Evolutionary conservation across 2,113 vertebrate species (phyloP), one percentile per base, ranked within the genome.

Genomic region (Vanacampus margaritifer): DNA sequence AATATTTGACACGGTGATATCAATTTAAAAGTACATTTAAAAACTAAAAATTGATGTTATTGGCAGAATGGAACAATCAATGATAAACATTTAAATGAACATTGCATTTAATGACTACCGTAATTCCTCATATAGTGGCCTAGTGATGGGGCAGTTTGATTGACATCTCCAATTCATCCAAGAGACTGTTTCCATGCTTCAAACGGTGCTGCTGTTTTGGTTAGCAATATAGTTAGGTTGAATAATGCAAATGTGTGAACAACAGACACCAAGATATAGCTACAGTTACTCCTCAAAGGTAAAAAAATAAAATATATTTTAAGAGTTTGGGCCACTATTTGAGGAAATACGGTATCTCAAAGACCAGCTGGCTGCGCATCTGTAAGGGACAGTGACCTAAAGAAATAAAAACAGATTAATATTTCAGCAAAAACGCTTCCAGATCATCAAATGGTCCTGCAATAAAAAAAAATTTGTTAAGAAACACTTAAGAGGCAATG

Each of bases 371-470:
- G 14, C 39, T 62, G n/a, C 23, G 32, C 37, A 69, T 72, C 53
- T 43, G 60, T 28, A 24, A n/a, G 4, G 11, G 37, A 24, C 26
- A 35, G 39, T 17, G 45, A 87, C 73, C 88, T 89, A 62, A 26
- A 65, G 72, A 69, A 53, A 80, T 51, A 24, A 35, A 71, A 62
- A 65, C 8, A 1, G 17, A 59, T 46, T 32, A 60, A 80, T 80
- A 77, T 51, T 85, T 56, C 37, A 66, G 62, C 45, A 0, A 8
- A n/a, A 43, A 37, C 9, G n/a, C 17, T 16, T 51, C 14, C 5
- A 8, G 6, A 46, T 43, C 51, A 12, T 11, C 26, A 50, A 19
- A 56, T 0, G n/a, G n/a, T 68, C 80, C 86, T 87, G 72, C 11
- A 59, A 60, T n/a, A 12, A 57, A 41, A 58, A 65, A 79, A 60